These are phyloP conservation scores for Salmo trutta DNA, from an alignment of 2,797 vertebrate genomes.

Conservation along the genomic window DNA sequence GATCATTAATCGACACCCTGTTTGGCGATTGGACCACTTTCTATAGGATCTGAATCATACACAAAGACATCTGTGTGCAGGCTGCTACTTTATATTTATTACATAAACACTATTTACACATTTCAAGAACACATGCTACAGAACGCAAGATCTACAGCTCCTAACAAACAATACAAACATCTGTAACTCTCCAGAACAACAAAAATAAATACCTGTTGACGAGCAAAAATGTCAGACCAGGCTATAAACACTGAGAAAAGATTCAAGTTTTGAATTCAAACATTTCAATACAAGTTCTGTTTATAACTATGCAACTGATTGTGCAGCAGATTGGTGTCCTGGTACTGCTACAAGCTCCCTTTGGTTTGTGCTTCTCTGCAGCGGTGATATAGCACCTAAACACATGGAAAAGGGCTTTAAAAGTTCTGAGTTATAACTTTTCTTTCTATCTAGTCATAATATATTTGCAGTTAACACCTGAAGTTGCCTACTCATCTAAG, in stretches of 20 bases:
- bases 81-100: conserved; percentile 71
- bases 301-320: conserved; percentile 75
- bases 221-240: conserved; percentile 63
- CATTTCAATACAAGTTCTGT: conserved; percentile 74
- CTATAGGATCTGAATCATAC: background rate
- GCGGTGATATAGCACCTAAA: conserved; percentile 77
- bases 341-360: conserved; percentile 75
- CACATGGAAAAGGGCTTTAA: conserved; percentile 61
- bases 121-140: conserved; percentile 81
- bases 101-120: conserved; percentile 79
- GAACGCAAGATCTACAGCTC: conserved; percentile 67
- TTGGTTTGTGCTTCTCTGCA: conserved; percentile 85
- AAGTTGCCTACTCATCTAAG: conserved; percentile 57
- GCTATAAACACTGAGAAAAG: conserved; percentile 75
- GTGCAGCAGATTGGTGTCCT: conserved; percentile 76
- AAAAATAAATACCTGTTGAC: conserved; percentile 59
- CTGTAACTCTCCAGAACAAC: conserved; percentile 49
- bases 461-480: conserved; percentile 58
- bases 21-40: conserved; percentile 28
- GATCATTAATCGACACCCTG: background rate
- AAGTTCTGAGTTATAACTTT: conserved; percentile 44
- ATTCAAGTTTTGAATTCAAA: conserved; percentile 71
- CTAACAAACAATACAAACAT: conserved; percentile 70
- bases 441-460: conserved; percentile 38
- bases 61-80: conserved; percentile 15